Percentiles rank a stretch among this genome's conserved stretches.
Conservation (phyloP, 1,140 invertebrate species). For the Drosophila prosaltans region DNA sequence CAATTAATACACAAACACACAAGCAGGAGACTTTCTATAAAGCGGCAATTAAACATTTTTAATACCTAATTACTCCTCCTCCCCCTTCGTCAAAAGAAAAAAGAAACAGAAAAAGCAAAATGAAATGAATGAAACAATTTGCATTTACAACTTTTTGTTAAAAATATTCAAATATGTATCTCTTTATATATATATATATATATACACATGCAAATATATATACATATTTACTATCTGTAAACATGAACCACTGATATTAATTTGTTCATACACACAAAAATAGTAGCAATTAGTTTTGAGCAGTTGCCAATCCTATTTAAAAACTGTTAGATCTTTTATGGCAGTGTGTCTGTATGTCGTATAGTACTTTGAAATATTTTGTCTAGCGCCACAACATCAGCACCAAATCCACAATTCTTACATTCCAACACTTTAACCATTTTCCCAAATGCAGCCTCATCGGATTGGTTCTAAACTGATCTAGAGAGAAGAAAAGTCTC, state of each 20-base stretch:
- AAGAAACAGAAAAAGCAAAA: constrained; percentile 13
- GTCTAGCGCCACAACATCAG: neutral
- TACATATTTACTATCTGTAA: neutral
- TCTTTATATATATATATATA: neutral
- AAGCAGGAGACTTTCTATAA: neutral
- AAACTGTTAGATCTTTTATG: neutral
- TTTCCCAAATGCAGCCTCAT: neutral
- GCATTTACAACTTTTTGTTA: constrained; percentile 57
- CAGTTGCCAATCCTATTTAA: neutral
- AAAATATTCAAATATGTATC: constrained; percentile 32
- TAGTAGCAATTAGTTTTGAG: too few relatives aligned
- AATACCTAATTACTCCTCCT: constrained; percentile 1
- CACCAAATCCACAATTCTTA: neutral
- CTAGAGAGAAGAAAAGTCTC: too few relatives aligned
- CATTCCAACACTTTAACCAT: constrained; percentile 7
- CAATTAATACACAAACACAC: neutral
- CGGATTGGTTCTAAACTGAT: neutral
- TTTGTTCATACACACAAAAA: neutral
- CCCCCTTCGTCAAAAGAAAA: constrained; percentile 16
- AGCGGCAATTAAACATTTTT: constrained; percentile 30
- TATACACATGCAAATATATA: neutral
- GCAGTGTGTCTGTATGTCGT: neutral
- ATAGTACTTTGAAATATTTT: neutral
- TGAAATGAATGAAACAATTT: constrained; percentile 32
- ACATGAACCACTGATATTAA: neutral